Conservation (phyloP, 2,113 vertebrate genomes). For the Chloebia gouldiae region DNA sequence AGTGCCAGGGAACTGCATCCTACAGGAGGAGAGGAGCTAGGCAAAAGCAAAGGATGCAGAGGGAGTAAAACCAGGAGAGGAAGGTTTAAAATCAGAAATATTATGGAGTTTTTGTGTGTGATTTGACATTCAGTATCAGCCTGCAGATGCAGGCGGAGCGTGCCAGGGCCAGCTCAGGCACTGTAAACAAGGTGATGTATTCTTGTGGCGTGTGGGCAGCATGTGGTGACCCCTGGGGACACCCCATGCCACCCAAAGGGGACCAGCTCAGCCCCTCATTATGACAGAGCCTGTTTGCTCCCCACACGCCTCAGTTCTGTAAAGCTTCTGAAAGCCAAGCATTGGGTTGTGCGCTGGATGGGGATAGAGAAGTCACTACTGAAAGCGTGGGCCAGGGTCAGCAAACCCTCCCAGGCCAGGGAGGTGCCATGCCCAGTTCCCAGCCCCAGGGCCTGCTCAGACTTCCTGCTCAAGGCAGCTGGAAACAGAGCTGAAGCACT, state of each 20-base stretch:
- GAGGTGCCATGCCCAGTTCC: not conserved
- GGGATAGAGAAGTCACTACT: not conserved
- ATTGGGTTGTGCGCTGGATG: not conserved
- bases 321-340: not conserved
- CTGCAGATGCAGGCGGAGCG: not conserved
- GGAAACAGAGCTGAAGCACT: not conserved
- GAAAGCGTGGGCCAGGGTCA: not conserved
- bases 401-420: not conserved
- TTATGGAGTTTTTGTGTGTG: not conserved
- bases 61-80: not conserved
- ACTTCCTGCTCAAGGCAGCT: not conserved
- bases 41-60: not conserved
- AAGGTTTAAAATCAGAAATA: not conserved
- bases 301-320: not conserved
- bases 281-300: not conserved
- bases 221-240: not conserved
- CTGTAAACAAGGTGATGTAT: constrained; percentile 13
- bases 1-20: not conserved
- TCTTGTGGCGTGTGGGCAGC: not conserved
- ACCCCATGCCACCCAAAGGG: not conserved
- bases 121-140: not conserved
- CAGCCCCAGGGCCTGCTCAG: not conserved
- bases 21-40: not conserved
- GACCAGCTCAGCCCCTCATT: not conserved
- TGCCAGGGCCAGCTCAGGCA: not conserved